Conservation (phyloP, 30 jellyfish, hydroid and myxozoan species). For the Phacellophora camtschatica region DNA sequence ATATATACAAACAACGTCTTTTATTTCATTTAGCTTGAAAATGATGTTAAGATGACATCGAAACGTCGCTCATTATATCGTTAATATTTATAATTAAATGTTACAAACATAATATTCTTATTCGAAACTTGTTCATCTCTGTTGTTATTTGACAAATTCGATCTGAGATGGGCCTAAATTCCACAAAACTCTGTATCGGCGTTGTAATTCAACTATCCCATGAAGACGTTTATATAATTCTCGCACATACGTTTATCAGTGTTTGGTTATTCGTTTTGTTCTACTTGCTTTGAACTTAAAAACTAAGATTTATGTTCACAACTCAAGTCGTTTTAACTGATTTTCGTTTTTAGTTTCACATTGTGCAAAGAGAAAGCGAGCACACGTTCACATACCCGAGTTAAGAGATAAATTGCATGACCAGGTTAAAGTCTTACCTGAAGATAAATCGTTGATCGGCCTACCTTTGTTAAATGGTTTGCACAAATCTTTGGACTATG, state of each 20-base stretch:
- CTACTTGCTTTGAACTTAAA: not conserved
- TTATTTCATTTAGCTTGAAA: no score
- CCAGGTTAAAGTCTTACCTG: slow-evolving; percentile 82
- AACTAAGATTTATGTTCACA: no score
- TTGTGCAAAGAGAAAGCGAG: slow-evolving; percentile 3
- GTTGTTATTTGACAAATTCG: slow-evolving; percentile 4
- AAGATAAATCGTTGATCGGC: slow-evolving; percentile 74
- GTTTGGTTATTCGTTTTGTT: not conserved
- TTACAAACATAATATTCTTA: no score
- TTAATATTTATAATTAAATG: no score
- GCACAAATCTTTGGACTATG: slow-evolving; percentile 64
- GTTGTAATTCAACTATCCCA: not conserved
- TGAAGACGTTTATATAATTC: not conserved
- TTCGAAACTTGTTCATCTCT: not conserved
- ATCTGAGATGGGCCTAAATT: slow-evolving; percentile 8
- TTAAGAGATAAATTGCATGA: slow-evolving; percentile 4
- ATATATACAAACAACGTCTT: no score
- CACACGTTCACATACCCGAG: not conserved
- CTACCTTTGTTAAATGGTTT: slow-evolving; percentile 61
- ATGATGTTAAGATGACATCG: no score
- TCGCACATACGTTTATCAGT: not conserved
- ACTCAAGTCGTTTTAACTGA: not conserved
- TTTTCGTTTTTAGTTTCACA: not conserved
- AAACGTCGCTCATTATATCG: no score
- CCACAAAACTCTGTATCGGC: not conserved